Conservation (phyloP, 2,113 vertebrate genomes). For the Lipotes vexillifer region DNA sequence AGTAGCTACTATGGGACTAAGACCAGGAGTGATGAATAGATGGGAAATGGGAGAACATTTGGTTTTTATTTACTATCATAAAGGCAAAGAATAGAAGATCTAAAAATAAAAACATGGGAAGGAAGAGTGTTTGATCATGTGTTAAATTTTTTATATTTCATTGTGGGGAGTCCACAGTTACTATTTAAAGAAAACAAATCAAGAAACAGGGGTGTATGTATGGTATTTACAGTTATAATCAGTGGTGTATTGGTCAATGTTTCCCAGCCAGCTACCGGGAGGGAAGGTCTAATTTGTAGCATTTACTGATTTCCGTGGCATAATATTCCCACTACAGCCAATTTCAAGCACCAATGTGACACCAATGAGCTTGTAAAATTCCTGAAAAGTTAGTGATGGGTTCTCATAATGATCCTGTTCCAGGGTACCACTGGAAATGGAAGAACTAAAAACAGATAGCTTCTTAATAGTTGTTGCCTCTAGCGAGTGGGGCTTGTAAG, state of each 20-base stretch:
- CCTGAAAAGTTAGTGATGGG: not conserved
- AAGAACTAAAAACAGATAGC: not conserved
- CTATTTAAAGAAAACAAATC: not conserved
- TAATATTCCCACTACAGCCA: not conserved
- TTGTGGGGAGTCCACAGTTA: not conserved
- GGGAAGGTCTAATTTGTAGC: not conserved
- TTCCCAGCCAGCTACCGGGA: not conserved
- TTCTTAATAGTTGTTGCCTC: not conserved
- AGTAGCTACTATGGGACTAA: not conserved
- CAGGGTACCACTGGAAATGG: not conserved
- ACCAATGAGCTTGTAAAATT: not conserved
- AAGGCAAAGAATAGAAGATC: not conserved
- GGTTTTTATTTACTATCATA: not conserved
- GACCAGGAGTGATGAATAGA: not conserved
- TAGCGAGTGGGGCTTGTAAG: not conserved
- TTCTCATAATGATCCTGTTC: not conserved
- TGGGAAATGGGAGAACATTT: not conserved
- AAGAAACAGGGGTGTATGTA: not conserved
- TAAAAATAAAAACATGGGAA: not conserved
- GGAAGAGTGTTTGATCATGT: not conserved
- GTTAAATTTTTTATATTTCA: not conserved
- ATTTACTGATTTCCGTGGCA: not conserved
- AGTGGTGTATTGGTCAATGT: not conserved
- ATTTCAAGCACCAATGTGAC: not conserved
- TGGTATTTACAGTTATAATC: not conserved